Base-by-base conservation (phyloP, 2,888 invertebrate genomes). In the Erebia ligea region DNA sequence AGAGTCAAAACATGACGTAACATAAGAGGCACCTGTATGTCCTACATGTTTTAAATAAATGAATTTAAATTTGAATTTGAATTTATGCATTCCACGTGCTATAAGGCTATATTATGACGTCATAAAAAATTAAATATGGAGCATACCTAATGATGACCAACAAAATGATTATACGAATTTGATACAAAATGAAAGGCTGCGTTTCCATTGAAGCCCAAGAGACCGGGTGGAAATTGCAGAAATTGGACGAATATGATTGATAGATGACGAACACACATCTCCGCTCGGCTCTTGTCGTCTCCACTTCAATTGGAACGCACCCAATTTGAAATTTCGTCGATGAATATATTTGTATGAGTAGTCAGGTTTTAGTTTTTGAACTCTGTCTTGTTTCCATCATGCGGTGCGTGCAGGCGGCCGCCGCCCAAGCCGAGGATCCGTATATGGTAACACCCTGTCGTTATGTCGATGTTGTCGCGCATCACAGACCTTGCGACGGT, bases 391-490 rank as follows among this genome's bases (percentile, higher is more conserved):
- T 92, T 94, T 94, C 92, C 94, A 94, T 94, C 95, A 85, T 87
- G 90, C 87, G 88, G 83, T 84, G 80, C 85, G 84, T 81, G 88
- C 94, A 96, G 96, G 95, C 95, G 97, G 96, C 97, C 97, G 93
- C 96, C 96, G 91, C 95, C 97, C 89, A 96, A 97, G 95, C 97
- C 97, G 94, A 96, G 97, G 97, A 97, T 97, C 94, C 96, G 96
- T 95, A 96, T 97, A 95, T 97, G 97, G 97, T 97, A 97, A 97
- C 82, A 84, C 83, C 83, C 79, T 78, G 79, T 80, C 78, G 83
- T 83, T 84, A 76, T 80, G 80, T 84, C 84, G 85, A 83, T 90
- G 89, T 90, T 91, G 90, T 90, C 82, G 77, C 77, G 77, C 82
- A 85, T 83, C 81, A 81, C 84, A 86, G 82, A 83, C 91, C 91